Conservation (phyloP, 2,113 vertebrate species). For the Zootoca vivipara region DNA sequence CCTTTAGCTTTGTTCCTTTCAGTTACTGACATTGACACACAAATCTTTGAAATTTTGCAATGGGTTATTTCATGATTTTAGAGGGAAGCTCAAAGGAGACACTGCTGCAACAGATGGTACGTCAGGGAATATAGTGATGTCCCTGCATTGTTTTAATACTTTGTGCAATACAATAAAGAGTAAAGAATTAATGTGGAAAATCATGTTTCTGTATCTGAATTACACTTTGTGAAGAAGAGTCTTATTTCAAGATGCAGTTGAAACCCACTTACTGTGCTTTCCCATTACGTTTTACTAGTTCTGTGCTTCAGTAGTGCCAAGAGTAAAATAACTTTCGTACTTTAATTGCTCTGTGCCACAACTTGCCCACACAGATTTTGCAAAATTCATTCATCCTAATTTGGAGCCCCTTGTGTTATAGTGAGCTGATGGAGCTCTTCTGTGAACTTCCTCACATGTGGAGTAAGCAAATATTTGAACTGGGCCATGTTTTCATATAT, state of each 20-base stretch:
- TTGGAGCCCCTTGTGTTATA: neutral
- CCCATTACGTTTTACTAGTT: neutral
- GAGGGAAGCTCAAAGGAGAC: slow-evolving; percentile 69
- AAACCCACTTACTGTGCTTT: neutral
- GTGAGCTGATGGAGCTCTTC: neutral
- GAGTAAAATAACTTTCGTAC: neutral
- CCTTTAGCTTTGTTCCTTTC: slow-evolving; percentile 57
- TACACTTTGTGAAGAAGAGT: neutral
- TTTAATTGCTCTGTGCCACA: slow-evolving; percentile 1
- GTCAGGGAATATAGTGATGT: slow-evolving; percentile 68
- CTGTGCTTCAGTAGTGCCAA: neutral
- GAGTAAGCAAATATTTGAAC: neutral
- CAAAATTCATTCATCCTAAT: neutral
- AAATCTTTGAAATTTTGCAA: slow-evolving; percentile 65
- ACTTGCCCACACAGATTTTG: neutral
- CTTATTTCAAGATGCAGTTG: neutral
- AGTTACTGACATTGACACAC: slow-evolving; percentile 59
- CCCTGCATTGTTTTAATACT: slow-evolving; percentile 72
- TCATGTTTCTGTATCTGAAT: slow-evolving; percentile 57
- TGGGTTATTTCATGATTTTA: slow-evolving; percentile 57
- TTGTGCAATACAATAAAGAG: slow-evolving; percentile 81
- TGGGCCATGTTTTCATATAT: neutral
- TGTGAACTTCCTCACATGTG: neutral
- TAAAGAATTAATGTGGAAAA: slow-evolving; percentile 68
- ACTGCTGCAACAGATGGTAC: slow-evolving; percentile 64